Conservation (phyloP, 2,797 vertebrate species). For the Cuniculus paca region DNA sequence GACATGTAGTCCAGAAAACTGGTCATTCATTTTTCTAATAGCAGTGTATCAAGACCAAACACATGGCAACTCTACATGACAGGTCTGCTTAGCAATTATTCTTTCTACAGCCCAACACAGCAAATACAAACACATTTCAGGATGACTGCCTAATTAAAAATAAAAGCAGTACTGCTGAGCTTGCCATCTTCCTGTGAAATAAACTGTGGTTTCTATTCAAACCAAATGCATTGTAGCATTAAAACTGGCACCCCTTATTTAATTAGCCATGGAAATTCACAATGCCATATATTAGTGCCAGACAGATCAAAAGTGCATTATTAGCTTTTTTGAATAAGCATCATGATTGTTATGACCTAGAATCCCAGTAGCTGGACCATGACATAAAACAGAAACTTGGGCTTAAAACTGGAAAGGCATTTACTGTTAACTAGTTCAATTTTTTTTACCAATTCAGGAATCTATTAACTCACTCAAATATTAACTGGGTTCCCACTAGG, state of each 20-base stretch:
- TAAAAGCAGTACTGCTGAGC: conserved; percentile 75
- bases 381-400: conserved; percentile 64
- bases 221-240: conserved; percentile 70
- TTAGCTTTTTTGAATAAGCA: conserved; percentile 68
- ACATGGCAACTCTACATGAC: conserved; percentile 62
- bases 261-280: conserved; percentile 66
- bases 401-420: conserved; percentile 21
- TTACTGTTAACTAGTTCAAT: conserved; percentile 51
- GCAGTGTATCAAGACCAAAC: conserved; percentile 60
- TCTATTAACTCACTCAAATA: conserved; percentile 44
- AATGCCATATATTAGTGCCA: conserved; percentile 61
- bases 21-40: conserved; percentile 46
- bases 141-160: conserved; percentile 78
- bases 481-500: conserved; percentile 21
- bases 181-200: conserved; percentile 65
- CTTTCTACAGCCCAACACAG: conserved; percentile 58
- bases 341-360: conserved; percentile 53
- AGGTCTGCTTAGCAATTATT: conserved; percentile 47
- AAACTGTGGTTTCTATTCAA: conserved; percentile 77
- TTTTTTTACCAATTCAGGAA: conserved; percentile 47
- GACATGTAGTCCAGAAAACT: conserved; percentile 44
- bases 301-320: conserved; percentile 67
- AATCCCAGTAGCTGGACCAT: conserved; percentile 9
- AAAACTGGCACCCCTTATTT: conserved; percentile 68
- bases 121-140: conserved; percentile 74